phyloP scores from a whole-genome alignment of 1,140 invertebrate species.

The Calephelis nemesis region DNA sequence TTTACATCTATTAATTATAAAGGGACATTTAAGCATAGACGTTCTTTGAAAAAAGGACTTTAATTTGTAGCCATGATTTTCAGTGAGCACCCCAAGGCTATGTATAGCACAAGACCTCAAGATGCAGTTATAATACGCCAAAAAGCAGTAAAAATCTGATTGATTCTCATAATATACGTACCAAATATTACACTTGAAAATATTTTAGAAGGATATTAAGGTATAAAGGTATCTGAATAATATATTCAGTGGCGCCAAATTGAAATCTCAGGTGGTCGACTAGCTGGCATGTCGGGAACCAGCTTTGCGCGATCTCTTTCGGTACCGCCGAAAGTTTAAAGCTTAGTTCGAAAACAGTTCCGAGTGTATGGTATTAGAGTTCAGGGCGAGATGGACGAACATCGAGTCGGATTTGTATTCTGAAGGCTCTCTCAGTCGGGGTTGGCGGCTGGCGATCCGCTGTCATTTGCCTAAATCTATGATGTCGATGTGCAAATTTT shows the following conservation, averaged over 20 bases:
- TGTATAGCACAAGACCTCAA: no score
- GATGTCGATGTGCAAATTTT: slow-evolving; percentile 3
- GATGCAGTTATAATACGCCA: no score
- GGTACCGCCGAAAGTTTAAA: neutral
- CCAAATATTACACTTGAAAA: neutral
- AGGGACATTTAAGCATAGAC: no score
- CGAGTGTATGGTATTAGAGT: slow-evolving; percentile 13
- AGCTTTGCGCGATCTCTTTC: neutral
- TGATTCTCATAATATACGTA: no score
- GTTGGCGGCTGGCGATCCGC: slow-evolving; percentile 17
- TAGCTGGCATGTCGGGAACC: slow-evolving; percentile 17
- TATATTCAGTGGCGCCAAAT: slow-evolving; percentile 23
- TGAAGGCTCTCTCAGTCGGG: slow-evolving; percentile 6
- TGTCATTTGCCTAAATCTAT: slow-evolving; percentile 21
- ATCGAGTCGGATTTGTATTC: slow-evolving; percentile 21
- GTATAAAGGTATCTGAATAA: slow-evolving; percentile 23
- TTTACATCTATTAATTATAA: no score
- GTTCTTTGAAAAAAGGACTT: no score
- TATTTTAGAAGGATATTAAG: slow-evolving; percentile 17
- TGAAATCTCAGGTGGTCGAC: slow-evolving; percentile 26
- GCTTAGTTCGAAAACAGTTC: neutral
- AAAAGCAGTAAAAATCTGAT: no score
- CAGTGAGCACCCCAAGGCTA: no score
- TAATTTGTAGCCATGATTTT: no score
- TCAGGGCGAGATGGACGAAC: slow-evolving; percentile 9